Percentiles rank a stretch among this genome's conserved stretches.
phyloP scores from a whole-genome alignment of 2,113 vertebrate species.

The Anhinga rufa region DNA sequence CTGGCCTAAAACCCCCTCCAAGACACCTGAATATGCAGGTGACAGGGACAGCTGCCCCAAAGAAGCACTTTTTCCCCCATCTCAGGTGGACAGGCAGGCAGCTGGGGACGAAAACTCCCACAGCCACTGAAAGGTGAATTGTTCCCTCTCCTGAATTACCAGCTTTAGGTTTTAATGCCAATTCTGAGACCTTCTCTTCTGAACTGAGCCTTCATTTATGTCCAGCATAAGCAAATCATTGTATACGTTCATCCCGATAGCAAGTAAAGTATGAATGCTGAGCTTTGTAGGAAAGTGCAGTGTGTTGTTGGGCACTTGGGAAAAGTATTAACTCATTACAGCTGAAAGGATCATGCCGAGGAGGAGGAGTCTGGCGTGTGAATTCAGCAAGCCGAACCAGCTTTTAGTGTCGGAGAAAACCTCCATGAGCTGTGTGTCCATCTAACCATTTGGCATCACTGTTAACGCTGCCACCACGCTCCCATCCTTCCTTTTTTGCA shows the following conservation, averaged over 20 bases:
- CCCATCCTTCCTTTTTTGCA: background rate
- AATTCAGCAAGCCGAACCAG: background rate
- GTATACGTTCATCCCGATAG: background rate
- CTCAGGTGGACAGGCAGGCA: background rate
- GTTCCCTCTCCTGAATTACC: background rate
- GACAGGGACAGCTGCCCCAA: background rate
- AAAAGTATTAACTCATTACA: background rate
- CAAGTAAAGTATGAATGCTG: background rate
- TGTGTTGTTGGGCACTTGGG: background rate
- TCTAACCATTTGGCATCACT: background rate
- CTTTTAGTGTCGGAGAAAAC: background rate
- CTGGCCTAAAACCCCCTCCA: background rate
- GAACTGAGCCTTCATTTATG: constrained; percentile 1
- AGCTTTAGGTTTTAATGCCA: constrained; percentile 12
- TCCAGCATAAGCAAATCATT: background rate
- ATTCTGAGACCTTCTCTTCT: background rate
- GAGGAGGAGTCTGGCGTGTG: background rate
- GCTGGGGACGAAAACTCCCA: background rate
- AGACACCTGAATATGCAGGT: background rate
- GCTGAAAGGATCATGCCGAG: background rate
- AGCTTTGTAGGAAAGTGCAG: constrained; percentile 1
- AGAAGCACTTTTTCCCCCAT: background rate
- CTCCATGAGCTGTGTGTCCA: background rate
- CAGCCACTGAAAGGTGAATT: background rate
- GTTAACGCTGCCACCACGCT: background rate